Evolutionary conservation across 2,888 invertebrate genomes (phyloP).

Genomic region (Noctua janthe): DNA sequence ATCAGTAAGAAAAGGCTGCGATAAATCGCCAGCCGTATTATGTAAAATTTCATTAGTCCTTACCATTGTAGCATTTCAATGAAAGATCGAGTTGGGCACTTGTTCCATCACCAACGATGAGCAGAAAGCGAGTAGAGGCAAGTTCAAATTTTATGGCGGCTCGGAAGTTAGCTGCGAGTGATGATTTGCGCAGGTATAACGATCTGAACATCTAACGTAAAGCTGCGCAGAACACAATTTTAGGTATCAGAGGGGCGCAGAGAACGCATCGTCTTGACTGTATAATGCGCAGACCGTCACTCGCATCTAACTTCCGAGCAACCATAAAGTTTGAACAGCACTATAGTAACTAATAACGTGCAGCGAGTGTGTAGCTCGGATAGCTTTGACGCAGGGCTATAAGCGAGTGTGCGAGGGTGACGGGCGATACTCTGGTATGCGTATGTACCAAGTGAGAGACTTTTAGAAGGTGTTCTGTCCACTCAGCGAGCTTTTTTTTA

Average conservation of each 20-base stretch:
- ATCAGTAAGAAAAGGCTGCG: constrained; percentile 51
- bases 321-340: no score
- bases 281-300: no score
- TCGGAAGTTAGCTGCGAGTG: neutral
- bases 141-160: neutral
- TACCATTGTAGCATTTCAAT: constrained; percentile 54
- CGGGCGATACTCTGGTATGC: no score
- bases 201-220: no score
- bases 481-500: neutral
- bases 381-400: neutral
- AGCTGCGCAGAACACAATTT: no score
- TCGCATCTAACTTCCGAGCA: neutral
- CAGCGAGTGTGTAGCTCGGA: neutral
- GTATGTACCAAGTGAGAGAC: neutral
- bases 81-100: constrained; percentile 29
- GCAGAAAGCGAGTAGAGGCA: neutral
- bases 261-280: no score
- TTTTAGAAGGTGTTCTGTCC: neutral
- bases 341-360: neutral
- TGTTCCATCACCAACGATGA: neutral
- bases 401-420: no score
- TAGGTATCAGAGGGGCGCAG: no score
- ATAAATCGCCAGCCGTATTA: constrained; percentile 51
- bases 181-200: no score
- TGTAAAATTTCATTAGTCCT: constrained; percentile 63